Conservation (phyloP, 2,888 invertebrate species). For the Tiphia femorata region DNA sequence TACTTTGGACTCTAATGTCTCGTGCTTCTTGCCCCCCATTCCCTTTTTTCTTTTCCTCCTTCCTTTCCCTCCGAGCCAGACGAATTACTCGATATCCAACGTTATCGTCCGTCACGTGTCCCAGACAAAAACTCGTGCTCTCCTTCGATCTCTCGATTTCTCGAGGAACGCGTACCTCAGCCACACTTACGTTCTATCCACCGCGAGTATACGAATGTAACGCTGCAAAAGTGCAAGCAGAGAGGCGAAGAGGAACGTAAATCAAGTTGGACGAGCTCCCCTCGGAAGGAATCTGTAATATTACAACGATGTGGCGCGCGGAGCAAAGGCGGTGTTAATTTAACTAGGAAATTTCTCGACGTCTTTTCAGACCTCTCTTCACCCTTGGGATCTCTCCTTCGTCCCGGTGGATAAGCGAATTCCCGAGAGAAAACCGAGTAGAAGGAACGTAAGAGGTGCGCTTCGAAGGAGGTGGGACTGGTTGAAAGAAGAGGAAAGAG, state of each 20-base stretch:
- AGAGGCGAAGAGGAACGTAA: background rate
- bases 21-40: conserved; percentile 4
- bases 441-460: background rate
- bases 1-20: conserved; percentile 31
- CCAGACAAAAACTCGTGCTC: too few relatives aligned
- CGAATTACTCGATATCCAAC: too few relatives aligned
- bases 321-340: conserved; percentile 12
- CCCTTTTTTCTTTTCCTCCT: background rate
- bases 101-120: too few relatives aligned
- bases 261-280: background rate
- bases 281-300: conserved; percentile 11
- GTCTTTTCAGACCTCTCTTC: conserved; percentile 19
- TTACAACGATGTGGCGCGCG: conserved; percentile 2
- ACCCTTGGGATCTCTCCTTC: conserved; percentile 16
- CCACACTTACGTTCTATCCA: too few relatives aligned
- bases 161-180: too few relatives aligned
- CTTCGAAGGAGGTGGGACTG: background rate
- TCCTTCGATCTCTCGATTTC: too few relatives aligned
- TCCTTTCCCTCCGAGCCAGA: background rate
- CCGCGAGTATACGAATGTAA: too few relatives aligned
- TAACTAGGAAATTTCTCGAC: conserved; percentile 36
- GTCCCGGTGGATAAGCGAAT: conserved; percentile 25
- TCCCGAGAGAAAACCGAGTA: conserved; percentile 30
- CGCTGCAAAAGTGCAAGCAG: background rate
- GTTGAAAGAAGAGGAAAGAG: conserved; percentile 19